Conservation (phyloP, 2,888 invertebrate species). For the Chrysolina oricalcia region DNA sequence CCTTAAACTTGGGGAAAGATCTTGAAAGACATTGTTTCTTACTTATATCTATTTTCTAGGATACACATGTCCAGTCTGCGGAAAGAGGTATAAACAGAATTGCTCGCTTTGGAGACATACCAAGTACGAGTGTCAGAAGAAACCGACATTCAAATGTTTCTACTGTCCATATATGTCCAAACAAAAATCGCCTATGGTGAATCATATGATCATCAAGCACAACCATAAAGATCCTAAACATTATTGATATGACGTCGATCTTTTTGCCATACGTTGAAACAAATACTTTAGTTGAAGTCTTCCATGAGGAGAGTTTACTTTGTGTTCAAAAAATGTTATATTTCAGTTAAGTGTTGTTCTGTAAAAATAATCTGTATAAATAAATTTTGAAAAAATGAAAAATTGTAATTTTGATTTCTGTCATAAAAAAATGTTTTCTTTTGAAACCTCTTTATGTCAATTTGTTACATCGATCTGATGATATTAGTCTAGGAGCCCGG, state of each 20-base stretch:
- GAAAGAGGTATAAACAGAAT: slow-evolving; percentile 57
- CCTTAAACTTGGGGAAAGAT: background rate
- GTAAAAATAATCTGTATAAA: background rate
- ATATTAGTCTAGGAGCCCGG: no score
- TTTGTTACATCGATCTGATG: no score
- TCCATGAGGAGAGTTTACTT: background rate
- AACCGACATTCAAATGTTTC: slow-evolving; percentile 57
- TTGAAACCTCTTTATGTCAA: no score
- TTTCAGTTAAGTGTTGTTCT: background rate
- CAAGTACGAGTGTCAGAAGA: slow-evolving; percentile 63
- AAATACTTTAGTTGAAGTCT: background rate
- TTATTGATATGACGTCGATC: background rate
- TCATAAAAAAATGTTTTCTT: no score
- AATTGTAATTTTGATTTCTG: background rate
- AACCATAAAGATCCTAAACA: slow-evolving; percentile 24
- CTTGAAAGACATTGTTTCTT: background rate
- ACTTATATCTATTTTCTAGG: slow-evolving; percentile 29
- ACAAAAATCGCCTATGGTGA: slow-evolving; percentile 56
- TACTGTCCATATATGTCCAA: slow-evolving; percentile 59
- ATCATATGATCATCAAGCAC: slow-evolving; percentile 51
- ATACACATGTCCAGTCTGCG: slow-evolving; percentile 47
- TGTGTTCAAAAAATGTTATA: background rate
- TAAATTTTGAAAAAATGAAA: background rate
- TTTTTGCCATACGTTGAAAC: background rate
- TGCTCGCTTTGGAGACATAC: slow-evolving; percentile 59